Evolutionary conservation across 2,797 vertebrate genomes (phyloP), one percentile per base, ranked within the genome.

Genomic region (Pachyuromys duprasi): DNA sequence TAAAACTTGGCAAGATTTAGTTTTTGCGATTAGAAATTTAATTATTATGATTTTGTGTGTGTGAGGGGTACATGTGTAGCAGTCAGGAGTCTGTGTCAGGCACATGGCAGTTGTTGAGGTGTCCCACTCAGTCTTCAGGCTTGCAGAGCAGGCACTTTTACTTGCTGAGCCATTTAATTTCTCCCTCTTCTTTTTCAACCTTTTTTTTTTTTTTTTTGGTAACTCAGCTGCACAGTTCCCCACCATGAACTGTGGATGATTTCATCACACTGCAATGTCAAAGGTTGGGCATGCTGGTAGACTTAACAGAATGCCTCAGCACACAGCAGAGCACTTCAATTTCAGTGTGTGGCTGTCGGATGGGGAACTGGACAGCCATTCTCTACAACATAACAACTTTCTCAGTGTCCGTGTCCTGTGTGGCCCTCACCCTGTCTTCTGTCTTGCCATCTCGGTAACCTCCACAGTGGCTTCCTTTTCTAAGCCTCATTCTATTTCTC

Each of bases 401-500:
- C 22, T 84, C 75, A 70, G 1, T 3, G 12, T 65, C n/a, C 45
- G 49, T 22, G 63, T 36, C 28, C 36, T 78, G 57, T 18, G 39
- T 0, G 91, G 24, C 36, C 18, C 57, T 39, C 5, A 45, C 22
- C 20, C 81, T 18, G 22, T n/a, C 45, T 89, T 70, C 75, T 82
- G 63, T 33, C 31, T 5, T 69, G 65, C 69, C 86, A 49, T 65
- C 81, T 80, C 36, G 45, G 33, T 63, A 39, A 36, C 31, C 86
- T 33, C 39, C 39, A 83, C 28, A 18, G 13, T 65, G 28, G 5
- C 81, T 83, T 65, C 65, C 79, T 82, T 7, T 36, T 60, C 11
- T 36, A 80, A 53, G 33, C 20, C 33, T 57, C 69, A 86, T 82
- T 94, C 42, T 63, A 55, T 92, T 80, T 93, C 83, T 60, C 76